Evolutionary conservation across 2,888 invertebrate genomes (phyloP).

Genomic region (Dryocosmus kuriphilus): DNA sequence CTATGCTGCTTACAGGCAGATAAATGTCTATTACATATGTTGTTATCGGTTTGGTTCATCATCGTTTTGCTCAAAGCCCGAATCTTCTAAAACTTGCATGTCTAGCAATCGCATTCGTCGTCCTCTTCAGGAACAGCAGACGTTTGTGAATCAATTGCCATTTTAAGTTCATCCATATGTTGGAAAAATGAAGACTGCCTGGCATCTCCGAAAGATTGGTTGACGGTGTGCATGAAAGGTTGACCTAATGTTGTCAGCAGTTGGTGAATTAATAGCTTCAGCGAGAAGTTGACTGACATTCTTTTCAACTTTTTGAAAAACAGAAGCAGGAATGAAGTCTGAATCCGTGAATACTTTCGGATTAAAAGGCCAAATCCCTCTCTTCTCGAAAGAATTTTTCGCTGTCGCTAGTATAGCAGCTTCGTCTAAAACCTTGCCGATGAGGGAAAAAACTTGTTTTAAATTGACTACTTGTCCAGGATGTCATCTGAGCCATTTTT

Average conservation of each 20-base stretch:
- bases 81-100: neutral
- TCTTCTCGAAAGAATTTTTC: slow-evolving; percentile 63
- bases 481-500: slow-evolving; percentile 56
- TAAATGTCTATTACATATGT: neutral
- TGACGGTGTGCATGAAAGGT: no score
- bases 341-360: slow-evolving; percentile 15
- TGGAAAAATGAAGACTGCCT: neutral
- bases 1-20: neutral
- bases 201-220: neutral
- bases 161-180: neutral
- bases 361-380: slow-evolving; percentile 55
- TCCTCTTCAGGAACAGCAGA: no score
- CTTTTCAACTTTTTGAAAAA: neutral
- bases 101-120: neutral
- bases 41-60: neutral
- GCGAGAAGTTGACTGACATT: neutral
- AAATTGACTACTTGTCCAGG: slow-evolving; percentile 63
- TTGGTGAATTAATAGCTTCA: no score
- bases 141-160: neutral
- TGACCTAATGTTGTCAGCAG: no score
- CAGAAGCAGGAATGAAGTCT: neutral
- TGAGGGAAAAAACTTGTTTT: slow-evolving; percentile 59
- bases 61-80: neutral
- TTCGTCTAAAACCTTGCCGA: slow-evolving; percentile 63
- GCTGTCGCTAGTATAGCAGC: slow-evolving; percentile 61